Percentiles rank a stretch among this genome's conserved stretches.
These are phyloP conservation scores for Heterohyrax brucei DNA, from an alignment of 2,797 vertebrate species.

Conservation along the genomic window DNA sequence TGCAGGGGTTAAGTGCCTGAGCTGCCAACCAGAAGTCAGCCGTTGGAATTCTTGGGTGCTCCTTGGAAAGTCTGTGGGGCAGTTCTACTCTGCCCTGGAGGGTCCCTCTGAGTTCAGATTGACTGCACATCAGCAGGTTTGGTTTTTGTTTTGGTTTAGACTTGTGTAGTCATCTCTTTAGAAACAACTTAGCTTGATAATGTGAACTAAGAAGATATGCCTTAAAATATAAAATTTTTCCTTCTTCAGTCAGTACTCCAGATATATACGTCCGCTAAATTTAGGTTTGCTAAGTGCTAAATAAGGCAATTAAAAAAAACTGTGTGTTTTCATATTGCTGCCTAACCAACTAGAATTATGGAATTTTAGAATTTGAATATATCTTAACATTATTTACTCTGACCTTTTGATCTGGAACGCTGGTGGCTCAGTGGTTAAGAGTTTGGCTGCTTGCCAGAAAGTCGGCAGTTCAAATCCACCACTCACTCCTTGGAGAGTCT, in stretches of 20 bases:
- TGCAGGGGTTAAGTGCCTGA: too few species aligned
- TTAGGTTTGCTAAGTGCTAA: constrained; percentile 64
- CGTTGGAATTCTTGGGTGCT: too few species aligned
- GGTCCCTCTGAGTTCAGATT: too few species aligned
- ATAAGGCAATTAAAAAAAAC: constrained; percentile 38
- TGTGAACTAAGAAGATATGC: background rate
- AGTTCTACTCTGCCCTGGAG: too few species aligned
- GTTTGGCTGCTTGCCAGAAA: too few species aligned
- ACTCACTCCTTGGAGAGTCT: too few species aligned
- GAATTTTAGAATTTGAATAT: constrained; percentile 50
- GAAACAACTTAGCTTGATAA: constrained; percentile 60
- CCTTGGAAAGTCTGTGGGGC: too few species aligned
- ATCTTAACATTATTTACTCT: constrained; percentile 28
- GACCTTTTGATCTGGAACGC: background rate
- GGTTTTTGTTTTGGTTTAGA: too few species aligned
- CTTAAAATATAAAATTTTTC: constrained; percentile 64
- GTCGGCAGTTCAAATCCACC: too few species aligned
- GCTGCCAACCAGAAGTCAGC: too few species aligned
- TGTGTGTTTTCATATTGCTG: background rate
- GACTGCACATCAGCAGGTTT: too few species aligned
- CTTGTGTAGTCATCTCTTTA: constrained; percentile 46
- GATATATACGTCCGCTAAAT: constrained; percentile 63
- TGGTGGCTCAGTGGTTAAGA: too few species aligned
- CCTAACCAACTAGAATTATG: constrained; percentile 41
- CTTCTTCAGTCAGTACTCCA: background rate